Evolutionary conservation across 53 echinoderm and acorn worm species (phyloP).

Genomic region (Zoroaster sp.): DNA sequence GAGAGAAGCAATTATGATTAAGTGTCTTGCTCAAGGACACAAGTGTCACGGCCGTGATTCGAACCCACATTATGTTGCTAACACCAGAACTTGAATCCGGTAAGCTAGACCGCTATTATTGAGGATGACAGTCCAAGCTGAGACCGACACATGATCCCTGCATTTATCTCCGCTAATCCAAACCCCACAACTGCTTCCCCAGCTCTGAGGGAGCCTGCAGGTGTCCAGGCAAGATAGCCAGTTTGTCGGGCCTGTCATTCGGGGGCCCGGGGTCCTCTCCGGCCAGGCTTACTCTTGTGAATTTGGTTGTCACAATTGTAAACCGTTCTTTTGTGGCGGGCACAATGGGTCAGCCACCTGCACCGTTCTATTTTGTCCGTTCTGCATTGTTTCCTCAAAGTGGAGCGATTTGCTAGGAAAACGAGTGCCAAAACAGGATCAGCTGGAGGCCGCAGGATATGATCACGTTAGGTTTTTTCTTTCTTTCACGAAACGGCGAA

Average conservation of each 20-base stretch:
- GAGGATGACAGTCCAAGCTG: slow-evolving; percentile 19
- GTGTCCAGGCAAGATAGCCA: background rate
- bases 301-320: slow-evolving; percentile 54
- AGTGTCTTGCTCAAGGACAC: no score
- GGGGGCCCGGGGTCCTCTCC: background rate
- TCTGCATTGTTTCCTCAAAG: slow-evolving; percentile 27
- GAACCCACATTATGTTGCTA: no score
- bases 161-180: slow-evolving; percentile 37
- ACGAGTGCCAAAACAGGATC: slow-evolving; percentile 35
- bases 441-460: slow-evolving; percentile 15
- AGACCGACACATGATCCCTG: slow-evolving; percentile 21
- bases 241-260: background rate
- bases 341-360: slow-evolving; percentile 48
- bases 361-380: slow-evolving; percentile 14
- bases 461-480: slow-evolving; percentile 1
- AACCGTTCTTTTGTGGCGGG: slow-evolving; percentile 47
- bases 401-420: slow-evolving; percentile 19
- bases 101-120: background rate
- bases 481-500: background rate
- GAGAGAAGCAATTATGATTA: no score
- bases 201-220: no score
- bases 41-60: no score
- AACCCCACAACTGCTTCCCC: slow-evolving; percentile 8
- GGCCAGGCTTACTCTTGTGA: slow-evolving; percentile 11
- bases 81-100: no score